Evolutionary conservation across 2,888 invertebrate species (phyloP), one percentile per base, ranked within the genome.

Genomic region (Nomada ferruginata): DNA sequence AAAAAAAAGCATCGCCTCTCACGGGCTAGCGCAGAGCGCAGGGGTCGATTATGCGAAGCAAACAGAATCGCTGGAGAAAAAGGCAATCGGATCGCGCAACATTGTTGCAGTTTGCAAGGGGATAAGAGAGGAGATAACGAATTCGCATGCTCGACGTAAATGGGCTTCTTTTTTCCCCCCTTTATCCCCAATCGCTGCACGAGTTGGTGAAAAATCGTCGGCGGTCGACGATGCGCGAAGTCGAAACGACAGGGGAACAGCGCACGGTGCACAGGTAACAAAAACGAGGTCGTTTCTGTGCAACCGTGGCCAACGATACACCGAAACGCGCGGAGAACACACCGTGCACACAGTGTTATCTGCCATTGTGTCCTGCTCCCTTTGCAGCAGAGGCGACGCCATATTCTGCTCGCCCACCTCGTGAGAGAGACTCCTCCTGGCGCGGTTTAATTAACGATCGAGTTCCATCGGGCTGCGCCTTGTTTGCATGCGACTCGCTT

Each of bases 401-500:
- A 86, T 63, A 20, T 80, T 79, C 75, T 59, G 66, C 53, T 61
- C 76, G 64, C 50, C 86, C 79, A 78, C 71, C 71, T 72, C 76
- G 61, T 69, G 13, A n/a, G 1, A 44, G 29, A 53, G 23, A 74
- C 69, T 73, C 66, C 82, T 69, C 72, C 82, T 79, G 47, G 69
- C 63, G 77, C 59, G 78, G 74, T 77, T 88, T 88, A 88, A 88
- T 88, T 89, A 88, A 88, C 83, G 76, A 87, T 87, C 84, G 36
- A 23, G 68, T 65, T 74, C 81, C 75, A 81, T 72, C 84, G 73
- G 64, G 64, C 69, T 73, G 69, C 42, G 55, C 68, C 77, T 79
- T 77, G 81, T 85, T 86, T 81, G 75, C 77, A 76, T 73, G 60
- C 65, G 44, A 59, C 42, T 44, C n/a, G n/a, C 50, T 53, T 42